Base-by-base conservation (phyloP, 2,113 vertebrate species). In the Hymenochirus boettgeri region DNA sequence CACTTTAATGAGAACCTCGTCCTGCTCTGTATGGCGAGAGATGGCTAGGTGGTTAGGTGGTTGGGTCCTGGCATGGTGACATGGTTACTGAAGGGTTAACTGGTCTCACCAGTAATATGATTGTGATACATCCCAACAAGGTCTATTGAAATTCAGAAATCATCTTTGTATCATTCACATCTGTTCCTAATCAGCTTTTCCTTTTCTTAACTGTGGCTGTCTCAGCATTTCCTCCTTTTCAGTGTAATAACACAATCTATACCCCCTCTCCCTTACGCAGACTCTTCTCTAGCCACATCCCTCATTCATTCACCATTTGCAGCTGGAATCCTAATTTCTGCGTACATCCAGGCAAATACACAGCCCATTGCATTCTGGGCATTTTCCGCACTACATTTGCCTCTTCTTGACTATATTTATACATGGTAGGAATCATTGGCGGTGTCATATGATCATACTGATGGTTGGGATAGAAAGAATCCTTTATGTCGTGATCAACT, bases 111-210 rank as follows among this genome's bases (percentile, higher is more conserved):
- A n/a, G n/a, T n/a, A n/a, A 19, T 31, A 48, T 4, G 22, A 65
- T 65, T 57, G 17, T 3, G 26, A 65, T 18, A 25, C 46, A 51
- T 51, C 10, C 22, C 42, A 27, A 37, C 22, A 23, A 33, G 24
- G 42, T 51, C 27, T 27, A 51, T 58, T 39, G 31, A 65, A 66
- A 58, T 66, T 66, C 55, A 58, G 26, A 50, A 50, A 12, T 3
- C 62, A 13, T 57, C 48, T 48, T 46, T 15, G 52, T 25, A 27
- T 66, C 46, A 57, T 57, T n/a, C 39, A 46, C 63, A 26, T 66
- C 63, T 57, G 27, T 56, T 55, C 33, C 63, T 66, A 66, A 66
- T 66, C 55, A 66, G 24, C 54, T 21, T 58, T 39, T 45, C 48
- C 51, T 58, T 23, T 57, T 66, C 18, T 51, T 27, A 26, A 42